Evolutionary conservation across 2,113 vertebrate genomes (phyloP).

Genomic region (Smithornis capensis): DNA sequence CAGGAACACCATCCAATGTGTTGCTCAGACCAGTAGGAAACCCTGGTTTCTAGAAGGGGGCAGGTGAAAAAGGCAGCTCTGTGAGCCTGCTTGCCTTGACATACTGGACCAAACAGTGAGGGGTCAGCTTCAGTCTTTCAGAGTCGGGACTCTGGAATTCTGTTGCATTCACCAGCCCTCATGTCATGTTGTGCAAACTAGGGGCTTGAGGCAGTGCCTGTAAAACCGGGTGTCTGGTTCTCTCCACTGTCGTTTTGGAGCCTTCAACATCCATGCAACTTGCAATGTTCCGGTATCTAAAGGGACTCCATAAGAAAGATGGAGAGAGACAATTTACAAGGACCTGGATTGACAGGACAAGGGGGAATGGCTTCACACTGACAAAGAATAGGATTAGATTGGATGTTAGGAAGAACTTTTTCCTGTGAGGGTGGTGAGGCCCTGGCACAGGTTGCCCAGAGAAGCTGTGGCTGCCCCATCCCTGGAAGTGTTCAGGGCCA

Average conservation of each 20-base stretch:
- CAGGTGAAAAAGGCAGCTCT: not conserved
- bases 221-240: not conserved
- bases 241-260: not conserved
- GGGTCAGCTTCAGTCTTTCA: not conserved
- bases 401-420: not conserved
- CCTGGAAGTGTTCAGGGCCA: not conserved
- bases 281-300: not conserved
- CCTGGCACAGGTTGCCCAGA: not conserved
- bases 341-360: not conserved
- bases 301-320: not conserved
- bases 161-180: not conserved
- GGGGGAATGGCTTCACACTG: not conserved
- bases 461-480: not conserved
- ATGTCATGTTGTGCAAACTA: not conserved
- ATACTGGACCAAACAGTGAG: not conserved
- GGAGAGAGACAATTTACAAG: not conserved
- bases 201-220: not conserved
- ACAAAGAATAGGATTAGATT: accelerated
- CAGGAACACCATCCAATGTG: not conserved
- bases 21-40: not conserved
- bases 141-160: not conserved
- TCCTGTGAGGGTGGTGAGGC: not conserved
- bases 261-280: not conserved
- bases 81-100: not conserved
- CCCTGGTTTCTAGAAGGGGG: not conserved